Conservation (phyloP, 2,888 invertebrate species). For the Odontothrips loti region DNA sequence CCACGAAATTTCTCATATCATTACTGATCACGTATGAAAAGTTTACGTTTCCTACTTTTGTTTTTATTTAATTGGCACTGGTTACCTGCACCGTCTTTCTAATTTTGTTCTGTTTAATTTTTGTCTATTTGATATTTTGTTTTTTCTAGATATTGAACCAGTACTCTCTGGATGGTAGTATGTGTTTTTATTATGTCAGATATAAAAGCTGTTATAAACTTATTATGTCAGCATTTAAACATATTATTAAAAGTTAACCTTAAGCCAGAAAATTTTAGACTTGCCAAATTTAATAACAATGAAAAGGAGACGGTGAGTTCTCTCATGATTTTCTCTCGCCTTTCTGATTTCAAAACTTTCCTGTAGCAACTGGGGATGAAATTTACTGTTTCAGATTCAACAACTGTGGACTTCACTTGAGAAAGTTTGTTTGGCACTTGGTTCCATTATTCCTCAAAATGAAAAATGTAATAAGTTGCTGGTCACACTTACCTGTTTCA, state of each 20-base stretch:
- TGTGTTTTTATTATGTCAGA: slow-evolving; percentile 4
- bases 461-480: neutral
- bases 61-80: too few species aligned
- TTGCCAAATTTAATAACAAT: slow-evolving; percentile 3
- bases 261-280: neutral
- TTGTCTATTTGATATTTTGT: too few species aligned
- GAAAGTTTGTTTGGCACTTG: neutral
- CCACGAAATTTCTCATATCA: too few species aligned
- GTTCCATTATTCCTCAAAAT: neutral
- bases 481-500: neutral
- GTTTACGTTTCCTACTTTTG: too few species aligned
- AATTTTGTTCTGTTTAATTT: too few species aligned
- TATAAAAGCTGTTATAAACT: slow-evolving; percentile 2
- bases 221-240: slow-evolving; percentile 17
- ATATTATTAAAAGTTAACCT: neutral
- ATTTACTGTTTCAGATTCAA: neutral
- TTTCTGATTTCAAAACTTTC: neutral
- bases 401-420: neutral
- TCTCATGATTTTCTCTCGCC: neutral
- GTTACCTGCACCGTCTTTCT: too few species aligned
- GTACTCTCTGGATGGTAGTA: neutral
- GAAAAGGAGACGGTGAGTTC: neutral
- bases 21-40: too few species aligned
- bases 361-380: neutral
- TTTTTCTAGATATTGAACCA: too few species aligned